phyloP scores from a whole-genome alignment of 2,797 vertebrate genomes.

The Malurus leucopterus region DNA sequence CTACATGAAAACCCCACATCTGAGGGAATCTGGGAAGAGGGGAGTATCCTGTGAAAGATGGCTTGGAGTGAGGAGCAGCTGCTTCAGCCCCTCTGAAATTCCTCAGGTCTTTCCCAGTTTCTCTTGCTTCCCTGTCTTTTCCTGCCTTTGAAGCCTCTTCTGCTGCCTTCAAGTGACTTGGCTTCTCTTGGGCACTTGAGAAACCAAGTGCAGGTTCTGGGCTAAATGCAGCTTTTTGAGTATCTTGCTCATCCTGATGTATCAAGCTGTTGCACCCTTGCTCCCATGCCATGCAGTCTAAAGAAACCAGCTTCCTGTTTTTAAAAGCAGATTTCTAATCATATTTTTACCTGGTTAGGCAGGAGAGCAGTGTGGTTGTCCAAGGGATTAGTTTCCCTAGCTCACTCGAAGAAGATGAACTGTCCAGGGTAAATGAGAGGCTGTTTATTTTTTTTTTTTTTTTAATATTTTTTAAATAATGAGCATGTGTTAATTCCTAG shows the following conservation, averaged over 20 bases:
- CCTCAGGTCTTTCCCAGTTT: not conserved
- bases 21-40: rapidly evolving
- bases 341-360: not conserved
- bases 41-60: not conserved
- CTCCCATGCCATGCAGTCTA: not conserved
- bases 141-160: not conserved
- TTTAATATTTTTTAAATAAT: not conserved
- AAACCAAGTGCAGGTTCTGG: not conserved
- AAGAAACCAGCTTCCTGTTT: not conserved
- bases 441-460: not conserved
- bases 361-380: not conserved
- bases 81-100: not conserved
- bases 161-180: not conserved
- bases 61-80: not conserved
- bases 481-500: not conserved
- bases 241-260: rapidly evolving
- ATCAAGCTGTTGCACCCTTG: not conserved
- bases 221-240: not conserved
- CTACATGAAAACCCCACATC: rapidly evolving
- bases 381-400: not conserved
- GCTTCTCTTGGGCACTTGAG: not conserved
- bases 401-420: not conserved
- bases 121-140: not conserved
- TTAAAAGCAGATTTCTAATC: not conserved
- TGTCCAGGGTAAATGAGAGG: not conserved